Base-by-base conservation (phyloP, 2,888 invertebrate species). In the Eristalis intricaria region DNA sequence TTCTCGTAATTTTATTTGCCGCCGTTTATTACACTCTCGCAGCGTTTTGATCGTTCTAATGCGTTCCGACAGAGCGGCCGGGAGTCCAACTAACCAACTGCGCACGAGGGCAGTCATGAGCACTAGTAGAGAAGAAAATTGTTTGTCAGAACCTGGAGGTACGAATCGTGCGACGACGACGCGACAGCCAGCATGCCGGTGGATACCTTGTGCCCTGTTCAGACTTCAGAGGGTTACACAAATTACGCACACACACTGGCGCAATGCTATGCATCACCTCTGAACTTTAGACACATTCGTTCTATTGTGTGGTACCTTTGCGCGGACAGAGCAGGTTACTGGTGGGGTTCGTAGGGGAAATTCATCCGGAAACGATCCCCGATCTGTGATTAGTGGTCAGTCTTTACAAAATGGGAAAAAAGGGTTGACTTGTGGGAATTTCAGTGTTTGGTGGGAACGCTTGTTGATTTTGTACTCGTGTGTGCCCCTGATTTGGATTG, bases 191-290 rank as follows among this genome's bases (percentile, higher is more conserved):
- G n/a, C 43, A n/a, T n/a, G 43, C 15, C 43, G 43, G 15, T 50
- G 40, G 22, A 26, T 64, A 78, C 70, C 70, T 78, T 70, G 43
- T 19, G 50, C 26, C 32, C 43, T 60, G 65, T n/a, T n/a, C 8
- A n/a, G n/a, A n/a, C n/a, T n/a, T n/a, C 50, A 8, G 60, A 81
- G 81, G 74, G 81, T 58, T 75, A 81, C 74, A 74, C 78, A 1
- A 50, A 19, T n/a, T 50, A 74, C 43, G 70, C 74, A 77, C 74
- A 82, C 43, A 78, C 40, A 78, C 60, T 64, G 40, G 38, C 64
- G 64, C 64, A 60, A 50, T 26, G 38, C 66, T 66, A 78, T 86
- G 82, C 78, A 66, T 58, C 26, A 78, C 61, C 43, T 63, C 70
- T 79, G 78, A 75, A 83, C 86, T 86, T 86, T 78, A 74, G 19